Evolutionary conservation across 2,888 invertebrate species (phyloP).

Genomic region (Caenorhabditis sp.): DNA sequence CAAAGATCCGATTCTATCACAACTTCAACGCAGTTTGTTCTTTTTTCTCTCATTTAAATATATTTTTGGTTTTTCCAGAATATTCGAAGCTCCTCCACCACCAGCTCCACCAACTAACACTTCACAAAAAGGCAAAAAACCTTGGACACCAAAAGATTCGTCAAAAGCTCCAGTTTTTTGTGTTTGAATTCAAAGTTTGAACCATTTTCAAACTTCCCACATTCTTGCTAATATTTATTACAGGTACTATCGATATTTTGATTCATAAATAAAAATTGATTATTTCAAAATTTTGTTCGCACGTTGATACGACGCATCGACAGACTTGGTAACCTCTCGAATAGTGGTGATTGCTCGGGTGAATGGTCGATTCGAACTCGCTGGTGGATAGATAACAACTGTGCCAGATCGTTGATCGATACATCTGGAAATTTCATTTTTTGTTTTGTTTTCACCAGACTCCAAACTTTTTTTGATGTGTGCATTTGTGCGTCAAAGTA

Average conservation of each 20-base stretch:
- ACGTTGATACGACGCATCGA: slow-evolving; percentile 97
- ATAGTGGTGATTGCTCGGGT: slow-evolving; percentile 22
- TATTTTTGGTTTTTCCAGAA: slow-evolving; percentile 10
- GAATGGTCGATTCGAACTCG: slow-evolving; percentile 14
- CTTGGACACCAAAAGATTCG: slow-evolving; percentile 35
- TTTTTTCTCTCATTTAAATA: neutral
- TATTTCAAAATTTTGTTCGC: slow-evolving; percentile 75
- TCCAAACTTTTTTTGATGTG: slow-evolving; percentile 77
- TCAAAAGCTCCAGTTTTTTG: slow-evolving; percentile 36
- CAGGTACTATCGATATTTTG: neutral
- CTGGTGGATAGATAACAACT: slow-evolving; percentile 82
- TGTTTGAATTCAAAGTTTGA: neutral
- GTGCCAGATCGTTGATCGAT: slow-evolving; percentile 98
- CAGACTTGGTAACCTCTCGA: slow-evolving; percentile 76
- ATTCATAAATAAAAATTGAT: neutral
- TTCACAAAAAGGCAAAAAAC: slow-evolving; percentile 20
- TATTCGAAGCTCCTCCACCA: slow-evolving; percentile 12
- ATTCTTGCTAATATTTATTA: neutral
- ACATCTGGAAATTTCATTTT: slow-evolving; percentile 68
- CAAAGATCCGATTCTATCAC: slow-evolving; percentile 24
- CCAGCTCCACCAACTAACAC: neutral
- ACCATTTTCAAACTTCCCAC: neutral
- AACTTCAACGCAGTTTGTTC: neutral
- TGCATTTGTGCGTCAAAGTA: too few species aligned
- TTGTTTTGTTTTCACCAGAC: slow-evolving; percentile 77